Base-by-base conservation (phyloP, 1,140 invertebrate genomes). In the Choristoneura fumiferana region DNA sequence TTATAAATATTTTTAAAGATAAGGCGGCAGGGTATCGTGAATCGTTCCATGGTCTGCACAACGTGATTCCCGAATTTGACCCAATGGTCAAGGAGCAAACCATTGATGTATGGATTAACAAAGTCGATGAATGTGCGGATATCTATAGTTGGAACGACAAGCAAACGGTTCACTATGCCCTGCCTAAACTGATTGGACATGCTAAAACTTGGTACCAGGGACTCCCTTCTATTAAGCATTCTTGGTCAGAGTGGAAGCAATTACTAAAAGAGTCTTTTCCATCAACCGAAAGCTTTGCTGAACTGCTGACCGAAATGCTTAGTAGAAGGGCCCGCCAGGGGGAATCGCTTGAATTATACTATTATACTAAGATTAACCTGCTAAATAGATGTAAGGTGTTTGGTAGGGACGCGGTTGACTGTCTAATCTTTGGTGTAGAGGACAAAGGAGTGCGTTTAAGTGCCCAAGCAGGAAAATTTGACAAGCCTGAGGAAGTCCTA, bases 351-450 rank as follows among this genome's bases (percentile, higher is more conserved):
- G 58, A 76, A 36, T 8, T 61, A 0, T 73, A 78, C 57, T 76
- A 67, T 59, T 78, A 67, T 55, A n/a, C 65, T 0, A 76, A 81
- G 62, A 62, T 67, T 5, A 71, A 73, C 10, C 17, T 78, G 6
- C 40, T 76, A 17, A 69, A 62, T 17, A 8, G 65, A 0, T 75
- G 73, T 58, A 65, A 70, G 62, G 73, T 75, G 2, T 57, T 65
- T 58, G 63, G 58, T 4, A 71, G 60, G 38, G 55, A 68, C 58
- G 75, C 73, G 34, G 66, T 74, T 14, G 69, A 69, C 13, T 76
- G 73, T 54, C 17, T 79, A 14, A 6, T 78, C 14, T 54, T 65
- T 35, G 73, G 65, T 0, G 58, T 78, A 10, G 68, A 74, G 0
- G 69, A 74, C 61, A 65, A 58, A 13, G 54, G 62, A 0, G 55